Percentiles rank a stretch among this genome's conserved stretches.
phyloP scores from a whole-genome alignment of 92 coral and sea anemone species.

The Bergia puertoricense region DNA sequence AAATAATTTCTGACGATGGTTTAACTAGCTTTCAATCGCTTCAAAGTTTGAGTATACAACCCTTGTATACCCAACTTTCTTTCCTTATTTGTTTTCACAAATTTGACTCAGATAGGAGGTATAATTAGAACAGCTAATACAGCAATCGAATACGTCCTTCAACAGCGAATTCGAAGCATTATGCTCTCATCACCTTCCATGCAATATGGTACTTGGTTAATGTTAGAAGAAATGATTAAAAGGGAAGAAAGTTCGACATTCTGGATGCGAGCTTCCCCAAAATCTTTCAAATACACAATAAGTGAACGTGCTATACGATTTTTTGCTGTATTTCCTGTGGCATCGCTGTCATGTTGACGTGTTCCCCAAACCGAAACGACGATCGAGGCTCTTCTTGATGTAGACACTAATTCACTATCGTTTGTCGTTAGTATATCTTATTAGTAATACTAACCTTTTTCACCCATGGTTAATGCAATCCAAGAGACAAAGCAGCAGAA shows the following conservation, averaged over 20 bases:
- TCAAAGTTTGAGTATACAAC: too few species aligned
- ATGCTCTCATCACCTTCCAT: not conserved
- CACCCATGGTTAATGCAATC: not conserved
- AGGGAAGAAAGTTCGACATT: not conserved
- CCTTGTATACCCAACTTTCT: too few species aligned
- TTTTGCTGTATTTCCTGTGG: not conserved
- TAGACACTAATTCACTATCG: not conserved
- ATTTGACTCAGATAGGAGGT: too few species aligned
- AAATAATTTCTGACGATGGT: slow-evolving; percentile 21
- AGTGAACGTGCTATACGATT: not conserved
- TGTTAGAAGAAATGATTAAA: not conserved
- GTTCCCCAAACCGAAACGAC: not conserved
- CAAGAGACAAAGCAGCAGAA: not conserved
- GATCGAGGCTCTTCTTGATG: not conserved
- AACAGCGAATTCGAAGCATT: too few species aligned
- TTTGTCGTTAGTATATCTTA: not conserved
- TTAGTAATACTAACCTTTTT: slow-evolving; percentile 18
- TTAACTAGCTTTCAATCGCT: not conserved
- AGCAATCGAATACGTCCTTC: too few species aligned
- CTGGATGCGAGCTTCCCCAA: not conserved
- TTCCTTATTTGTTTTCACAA: too few species aligned
- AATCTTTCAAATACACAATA: not conserved
- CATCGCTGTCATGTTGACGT: not conserved
- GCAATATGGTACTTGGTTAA: too few species aligned
- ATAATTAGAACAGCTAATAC: too few species aligned